Conservation (phyloP, 1,140 invertebrate genomes). For the Conopomorpha cramerella region DNA sequence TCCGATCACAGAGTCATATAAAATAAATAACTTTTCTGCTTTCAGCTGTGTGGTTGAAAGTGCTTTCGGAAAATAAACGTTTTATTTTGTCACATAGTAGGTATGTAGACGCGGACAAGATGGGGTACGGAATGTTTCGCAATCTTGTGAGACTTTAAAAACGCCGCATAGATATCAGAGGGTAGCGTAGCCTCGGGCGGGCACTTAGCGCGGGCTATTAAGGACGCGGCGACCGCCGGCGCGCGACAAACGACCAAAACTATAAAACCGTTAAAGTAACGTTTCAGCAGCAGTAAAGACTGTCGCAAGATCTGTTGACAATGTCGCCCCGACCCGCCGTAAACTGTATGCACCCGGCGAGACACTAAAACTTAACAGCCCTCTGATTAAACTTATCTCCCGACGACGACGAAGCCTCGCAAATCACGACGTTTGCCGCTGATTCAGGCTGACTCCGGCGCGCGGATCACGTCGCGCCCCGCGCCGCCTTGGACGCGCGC, state of each 20-base stretch:
- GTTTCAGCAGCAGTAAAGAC: constrained; percentile 57
- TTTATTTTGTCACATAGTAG: too few species aligned
- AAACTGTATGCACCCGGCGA: constrained; percentile 52
- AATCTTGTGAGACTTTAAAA: constrained; percentile 35
- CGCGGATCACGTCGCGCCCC: too few species aligned
- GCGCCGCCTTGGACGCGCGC: too few species aligned
- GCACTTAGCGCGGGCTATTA: constrained; percentile 56
- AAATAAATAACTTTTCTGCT: too few species aligned
- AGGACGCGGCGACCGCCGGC: constrained; percentile 41
- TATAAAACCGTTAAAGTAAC: constrained; percentile 60
- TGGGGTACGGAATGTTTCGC: too few species aligned
- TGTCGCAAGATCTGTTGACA: constrained; percentile 56
- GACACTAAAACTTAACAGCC: constrained; percentile 53
- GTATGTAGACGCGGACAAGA: too few species aligned
- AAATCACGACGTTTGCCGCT: constrained; percentile 40
- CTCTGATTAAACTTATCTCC: constrained; percentile 59
- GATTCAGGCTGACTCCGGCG: too few species aligned
- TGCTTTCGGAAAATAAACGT: too few species aligned
- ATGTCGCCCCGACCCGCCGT: constrained; percentile 47
- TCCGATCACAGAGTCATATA: too few species aligned
- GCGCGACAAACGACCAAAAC: constrained; percentile 48
- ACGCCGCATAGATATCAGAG: constrained; percentile 39
- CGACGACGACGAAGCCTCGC: constrained; percentile 12
- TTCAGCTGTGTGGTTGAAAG: too few species aligned
- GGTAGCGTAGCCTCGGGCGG: constrained; percentile 39